phyloP scores from a whole-genome alignment of 2,797 vertebrate species.

The Semaprochilodus insignis region DNA sequence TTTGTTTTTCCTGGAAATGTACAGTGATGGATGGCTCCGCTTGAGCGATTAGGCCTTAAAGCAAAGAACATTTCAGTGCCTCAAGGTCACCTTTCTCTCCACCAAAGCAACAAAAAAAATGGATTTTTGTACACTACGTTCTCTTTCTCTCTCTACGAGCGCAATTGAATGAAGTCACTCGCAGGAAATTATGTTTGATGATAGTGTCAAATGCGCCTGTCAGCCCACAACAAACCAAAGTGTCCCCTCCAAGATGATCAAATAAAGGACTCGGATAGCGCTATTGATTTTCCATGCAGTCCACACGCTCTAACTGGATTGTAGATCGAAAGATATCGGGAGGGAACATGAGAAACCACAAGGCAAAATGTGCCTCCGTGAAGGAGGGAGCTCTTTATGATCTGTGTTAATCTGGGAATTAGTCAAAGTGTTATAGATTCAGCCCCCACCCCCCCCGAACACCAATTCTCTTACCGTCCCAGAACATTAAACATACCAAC shows the following conservation, averaged over 20 bases:
- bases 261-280: conserved; percentile 52
- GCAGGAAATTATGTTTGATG: conserved; percentile 57
- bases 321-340: not conserved
- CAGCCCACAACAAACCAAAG: conserved; percentile 29
- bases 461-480: not conserved
- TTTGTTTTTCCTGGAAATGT: conserved; percentile 63
- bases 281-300: conserved; percentile 37
- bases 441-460: too few relatives aligned
- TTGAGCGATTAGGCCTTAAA: conserved; percentile 60
- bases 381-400: not conserved
- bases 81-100: conserved; percentile 68
- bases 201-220: conserved; percentile 47
- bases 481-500: not conserved
- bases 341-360: conserved; percentile 19
- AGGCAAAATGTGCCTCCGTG: not conserved
- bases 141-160: conserved; percentile 47
- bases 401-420: conserved; percentile 2
- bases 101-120: conserved; percentile 44
- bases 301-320: conserved; percentile 33
- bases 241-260: conserved; percentile 36
- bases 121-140: conserved; percentile 55
- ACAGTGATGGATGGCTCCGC: conserved; percentile 65
- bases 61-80: conserved; percentile 55
- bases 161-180: conserved; percentile 57
- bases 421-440: not conserved